Base-by-base conservation (phyloP, 2,113 vertebrate genomes). In the Heterocephalus glaber region DNA sequence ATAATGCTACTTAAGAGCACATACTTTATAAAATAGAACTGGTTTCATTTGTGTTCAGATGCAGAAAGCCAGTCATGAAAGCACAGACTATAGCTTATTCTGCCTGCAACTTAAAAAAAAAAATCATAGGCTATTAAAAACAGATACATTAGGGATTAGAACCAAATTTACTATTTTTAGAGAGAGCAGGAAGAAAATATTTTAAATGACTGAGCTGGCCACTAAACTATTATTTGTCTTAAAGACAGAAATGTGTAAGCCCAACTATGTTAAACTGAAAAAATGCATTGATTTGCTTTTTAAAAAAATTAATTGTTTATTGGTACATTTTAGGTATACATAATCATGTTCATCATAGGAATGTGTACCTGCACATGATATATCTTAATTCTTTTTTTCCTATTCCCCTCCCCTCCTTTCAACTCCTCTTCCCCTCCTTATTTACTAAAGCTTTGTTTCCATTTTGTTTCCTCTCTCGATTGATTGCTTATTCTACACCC, bases 231-330 rank as follows among this genome's bases (percentile, higher is more conserved):
- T 13, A 81, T 97, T 91, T 93, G 76, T 87, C 86, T 97, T 98
- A 95, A 97, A 85, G 90, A 96, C 96, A 97, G 94, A 98, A 98
- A 96, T 92, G 86, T 97, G 74, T 77, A 89, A 93, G 93, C 97
- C 92, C 97, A 96, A 82, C 97, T 41, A 41, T 47, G 44, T 95
- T 61, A 96, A 95, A 97, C 47, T 93, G 81, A 93, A 91, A 80
- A 89, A 95, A 98, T 20, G 83, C 60, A 93, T 92, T 96, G 97
- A 89, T 98, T 95, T 89, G 89, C 95, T 96, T n/a, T n/a, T n/a
- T n/a, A n/a, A n/a, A n/a, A n/a, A n/a, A n/a, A n/a, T 58, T 58
- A 58, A 58, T n/a, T n/a, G 56, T 58, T 58, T 58, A 58, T 20
- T 20, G 56, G 56, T 17, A 58, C 56, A 58, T 58, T 58, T 58